Percentiles rank a stretch among this genome's conserved stretches.
Evolutionary conservation across 1,140 invertebrate species (phyloP).

Genomic region (Diachasma alloeum): DNA sequence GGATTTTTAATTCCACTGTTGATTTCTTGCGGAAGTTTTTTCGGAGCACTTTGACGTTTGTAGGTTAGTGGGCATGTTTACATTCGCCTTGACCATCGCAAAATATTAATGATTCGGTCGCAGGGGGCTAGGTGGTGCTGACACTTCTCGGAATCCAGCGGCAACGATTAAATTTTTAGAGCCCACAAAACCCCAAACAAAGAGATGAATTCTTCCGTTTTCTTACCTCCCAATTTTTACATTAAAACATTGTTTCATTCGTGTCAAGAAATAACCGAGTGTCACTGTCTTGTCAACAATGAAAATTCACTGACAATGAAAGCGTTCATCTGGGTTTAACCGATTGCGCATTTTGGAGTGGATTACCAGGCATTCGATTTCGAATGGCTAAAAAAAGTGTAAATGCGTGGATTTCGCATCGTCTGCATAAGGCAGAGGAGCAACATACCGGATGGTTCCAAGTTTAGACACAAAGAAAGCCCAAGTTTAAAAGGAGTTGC

Average conservation of each 20-base stretch:
- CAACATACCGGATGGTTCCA: constrained; percentile 19
- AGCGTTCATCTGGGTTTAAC: neutral
- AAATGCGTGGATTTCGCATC: neutral
- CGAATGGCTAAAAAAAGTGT: neutral
- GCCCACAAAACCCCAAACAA: neutral
- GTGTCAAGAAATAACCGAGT: neutral
- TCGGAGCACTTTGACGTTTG: neutral
- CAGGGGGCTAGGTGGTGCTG: neutral
- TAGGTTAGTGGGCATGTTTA: neutral
- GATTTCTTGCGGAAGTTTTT: neutral
- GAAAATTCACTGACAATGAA: neutral
- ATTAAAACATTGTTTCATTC: neutral
- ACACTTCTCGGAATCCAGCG: too few relatives aligned
- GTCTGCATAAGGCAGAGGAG: constrained; percentile 11
- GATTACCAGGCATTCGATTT: neutral
- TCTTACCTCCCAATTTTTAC: neutral
- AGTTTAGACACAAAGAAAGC: constrained; percentile 48
- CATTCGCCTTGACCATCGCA: neutral
- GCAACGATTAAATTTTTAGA: too few relatives aligned
- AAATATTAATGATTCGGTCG: neutral
- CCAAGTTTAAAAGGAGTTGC: constrained; percentile 52
- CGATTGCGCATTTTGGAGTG: neutral
- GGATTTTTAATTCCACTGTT: too few relatives aligned
- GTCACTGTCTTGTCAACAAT: neutral
- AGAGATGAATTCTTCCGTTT: neutral